These are phyloP conservation scores for Cynopterus brachyotis DNA, from an alignment of 2,113 vertebrate genomes.

Conservation along the genomic window DNA sequence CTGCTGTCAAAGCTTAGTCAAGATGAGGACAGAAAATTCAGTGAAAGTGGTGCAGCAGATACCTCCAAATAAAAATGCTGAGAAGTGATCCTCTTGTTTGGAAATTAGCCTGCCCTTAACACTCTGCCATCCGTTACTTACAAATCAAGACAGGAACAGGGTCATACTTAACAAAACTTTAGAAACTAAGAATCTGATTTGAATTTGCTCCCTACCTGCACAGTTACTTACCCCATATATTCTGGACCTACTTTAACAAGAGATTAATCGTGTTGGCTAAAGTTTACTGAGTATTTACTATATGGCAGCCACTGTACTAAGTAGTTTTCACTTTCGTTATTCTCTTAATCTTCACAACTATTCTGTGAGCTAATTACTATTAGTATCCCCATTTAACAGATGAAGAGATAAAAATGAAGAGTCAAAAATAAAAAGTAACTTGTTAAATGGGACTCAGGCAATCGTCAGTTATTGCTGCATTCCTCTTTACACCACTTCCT, in stretches of 20 bases:
- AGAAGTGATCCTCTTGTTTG: neutral
- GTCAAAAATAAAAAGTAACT: neutral
- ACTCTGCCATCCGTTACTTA: neutral
- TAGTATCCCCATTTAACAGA: conserved; percentile 40
- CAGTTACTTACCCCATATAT: neutral
- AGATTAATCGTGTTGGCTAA: neutral
- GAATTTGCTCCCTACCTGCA: conserved; percentile 17
- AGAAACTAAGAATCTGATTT: conserved; percentile 27
- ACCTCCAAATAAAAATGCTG: neutral
- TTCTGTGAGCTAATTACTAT: conserved; percentile 4
- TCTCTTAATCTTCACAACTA: conserved; percentile 1
- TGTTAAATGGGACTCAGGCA: neutral
- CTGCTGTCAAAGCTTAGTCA: neutral
- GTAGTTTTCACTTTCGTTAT: neutral
- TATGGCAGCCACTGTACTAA: neutral
- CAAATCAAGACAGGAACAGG: neutral
- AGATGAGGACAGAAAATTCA: neutral
- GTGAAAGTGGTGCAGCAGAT: neutral
- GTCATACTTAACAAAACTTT: neutral
- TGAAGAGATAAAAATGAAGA: neutral
- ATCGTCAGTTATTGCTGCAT: neutral
- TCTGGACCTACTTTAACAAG: neutral
- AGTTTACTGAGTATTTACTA: neutral
- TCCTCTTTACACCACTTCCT: neutral
- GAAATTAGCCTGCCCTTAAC: conserved; percentile 40